Percentiles rank a stretch among this genome's conserved stretches.
Evolutionary conservation across 2,888 invertebrate species (phyloP).

Genomic region (Eilema depressum): DNA sequence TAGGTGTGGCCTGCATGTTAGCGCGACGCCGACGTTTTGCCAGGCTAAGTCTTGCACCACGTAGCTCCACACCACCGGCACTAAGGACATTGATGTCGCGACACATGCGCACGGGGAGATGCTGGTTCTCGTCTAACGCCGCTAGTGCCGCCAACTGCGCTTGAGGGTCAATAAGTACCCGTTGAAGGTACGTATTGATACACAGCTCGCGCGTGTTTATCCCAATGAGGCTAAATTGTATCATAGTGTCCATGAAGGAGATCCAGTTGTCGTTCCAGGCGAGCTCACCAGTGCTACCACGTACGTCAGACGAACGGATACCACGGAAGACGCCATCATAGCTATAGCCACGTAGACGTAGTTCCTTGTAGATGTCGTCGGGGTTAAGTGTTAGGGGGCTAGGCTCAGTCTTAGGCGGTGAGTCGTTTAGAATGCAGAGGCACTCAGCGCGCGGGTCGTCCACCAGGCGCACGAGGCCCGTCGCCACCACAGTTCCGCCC

Average conservation of each 20-base stretch:
- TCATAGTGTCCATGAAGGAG: conserved; percentile 97
- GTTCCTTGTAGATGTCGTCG: conserved; percentile 94
- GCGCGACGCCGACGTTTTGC: conserved; percentile 96
- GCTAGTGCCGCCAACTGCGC: conserved; percentile 85
- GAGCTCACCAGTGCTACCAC: conserved; percentile 91
- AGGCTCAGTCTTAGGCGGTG: conserved; percentile 49
- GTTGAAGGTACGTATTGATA: conserved; percentile 95
- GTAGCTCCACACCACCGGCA: conserved; percentile 94
- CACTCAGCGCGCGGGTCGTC: conserved; percentile 89
- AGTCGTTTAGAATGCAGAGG: conserved; percentile 76
- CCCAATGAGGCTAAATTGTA: conserved; percentile 96
- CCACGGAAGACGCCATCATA: conserved; percentile 94
- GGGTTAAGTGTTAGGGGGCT: conserved; percentile 85
- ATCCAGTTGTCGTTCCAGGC: conserved; percentile 97
- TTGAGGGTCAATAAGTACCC: conserved; percentile 92
- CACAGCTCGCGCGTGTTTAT: conserved; percentile 93
- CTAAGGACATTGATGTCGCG: conserved; percentile 90
- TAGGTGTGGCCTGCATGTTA: conserved; percentile 92
- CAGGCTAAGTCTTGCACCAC: conserved; percentile 95
- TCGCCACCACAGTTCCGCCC: conserved; percentile 93
- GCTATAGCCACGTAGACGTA: conserved; percentile 94
- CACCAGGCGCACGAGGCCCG: conserved; percentile 90
- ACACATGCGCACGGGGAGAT: conserved; percentile 90
- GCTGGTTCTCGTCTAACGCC: conserved; percentile 55
- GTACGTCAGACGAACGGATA: conserved; percentile 91